A percentile compares a stretch with the other conserved stretches of the same genome.
These are phyloP conservation scores for Diachrysia chrysitis DNA, from an alignment of 2,888 invertebrate genomes.

Conservation along the genomic window DNA sequence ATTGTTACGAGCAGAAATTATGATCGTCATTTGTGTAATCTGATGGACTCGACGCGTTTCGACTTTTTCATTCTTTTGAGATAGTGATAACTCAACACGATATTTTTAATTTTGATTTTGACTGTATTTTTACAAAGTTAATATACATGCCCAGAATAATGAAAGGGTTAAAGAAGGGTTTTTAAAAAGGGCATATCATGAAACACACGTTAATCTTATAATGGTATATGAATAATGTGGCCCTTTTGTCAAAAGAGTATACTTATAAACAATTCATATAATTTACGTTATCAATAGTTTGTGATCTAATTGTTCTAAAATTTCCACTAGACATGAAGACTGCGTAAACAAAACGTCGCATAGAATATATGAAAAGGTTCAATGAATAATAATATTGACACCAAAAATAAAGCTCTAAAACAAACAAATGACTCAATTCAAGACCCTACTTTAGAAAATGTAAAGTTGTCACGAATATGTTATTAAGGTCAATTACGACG, in stretches of 20 bases:
- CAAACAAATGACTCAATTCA: background rate
- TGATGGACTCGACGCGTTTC: background rate
- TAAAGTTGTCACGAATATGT: background rate
- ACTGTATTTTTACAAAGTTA: too few relatives aligned
- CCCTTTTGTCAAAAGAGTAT: too few relatives aligned
- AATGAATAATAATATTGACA: background rate
- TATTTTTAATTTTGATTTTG: too few relatives aligned
- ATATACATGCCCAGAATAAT: too few relatives aligned
- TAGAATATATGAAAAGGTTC: background rate
- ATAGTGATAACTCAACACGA: background rate
- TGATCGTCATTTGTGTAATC: background rate
- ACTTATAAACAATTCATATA: too few relatives aligned
- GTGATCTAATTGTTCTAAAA: background rate
- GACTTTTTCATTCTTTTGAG: background rate
- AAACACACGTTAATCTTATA: too few relatives aligned
- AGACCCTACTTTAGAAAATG: background rate
- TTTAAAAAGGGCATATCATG: too few relatives aligned
- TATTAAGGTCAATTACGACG: constrained; percentile 1
- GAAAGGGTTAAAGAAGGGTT: too few relatives aligned
- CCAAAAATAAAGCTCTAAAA: background rate
- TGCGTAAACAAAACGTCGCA: background rate
- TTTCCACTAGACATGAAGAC: background rate
- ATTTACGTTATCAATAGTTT: too few relatives aligned
- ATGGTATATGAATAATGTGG: too few relatives aligned
- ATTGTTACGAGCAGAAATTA: constrained; percentile 1